Evolutionary conservation across 2,888 invertebrate genomes (phyloP).

Genomic region (Orchesellides sinensis): DNA sequence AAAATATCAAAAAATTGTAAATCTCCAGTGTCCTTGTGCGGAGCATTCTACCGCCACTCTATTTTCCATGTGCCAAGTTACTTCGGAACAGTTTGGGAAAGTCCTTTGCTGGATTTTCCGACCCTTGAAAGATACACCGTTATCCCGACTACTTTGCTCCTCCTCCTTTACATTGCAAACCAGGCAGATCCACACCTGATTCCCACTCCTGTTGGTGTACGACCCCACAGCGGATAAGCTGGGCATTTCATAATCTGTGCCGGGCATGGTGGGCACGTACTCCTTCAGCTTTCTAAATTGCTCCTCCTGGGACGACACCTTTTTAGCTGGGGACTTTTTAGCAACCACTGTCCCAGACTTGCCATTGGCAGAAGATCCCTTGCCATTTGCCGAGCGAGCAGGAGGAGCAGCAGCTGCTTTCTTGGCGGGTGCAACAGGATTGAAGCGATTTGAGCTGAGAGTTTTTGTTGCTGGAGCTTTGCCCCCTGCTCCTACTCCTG

Average conservation of each 20-base stretch:
- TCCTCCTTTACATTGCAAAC: constrained; percentile 66
- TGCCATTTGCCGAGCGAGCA: constrained; percentile 1
- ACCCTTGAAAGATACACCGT: constrained; percentile 57
- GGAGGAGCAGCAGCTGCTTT: neutral
- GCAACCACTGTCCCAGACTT: neutral
- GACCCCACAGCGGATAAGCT: constrained; percentile 52
- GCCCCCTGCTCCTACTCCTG: neutral
- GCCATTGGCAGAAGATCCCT: neutral
- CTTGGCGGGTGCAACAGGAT: constrained; percentile 9
- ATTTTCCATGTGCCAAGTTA: constrained; percentile 7
- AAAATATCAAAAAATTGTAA: too few species aligned
- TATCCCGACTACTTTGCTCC: constrained; percentile 58
- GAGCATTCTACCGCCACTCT: neutral
- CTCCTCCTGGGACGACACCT: too few species aligned
- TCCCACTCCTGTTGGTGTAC: constrained; percentile 53
- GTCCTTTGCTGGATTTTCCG: constrained; percentile 27
- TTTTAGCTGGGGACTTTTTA: neutral
- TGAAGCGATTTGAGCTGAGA: constrained; percentile 31
- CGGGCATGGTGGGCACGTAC: constrained; percentile 36
- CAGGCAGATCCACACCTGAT: constrained; percentile 66
- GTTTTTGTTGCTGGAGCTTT: constrained; percentile 24
- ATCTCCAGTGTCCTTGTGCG: neutral
- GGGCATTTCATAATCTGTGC: constrained; percentile 61
- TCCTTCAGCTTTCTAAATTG: constrained; percentile 3
- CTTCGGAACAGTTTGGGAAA: constrained; percentile 41